Conservation (phyloP, 2,888 invertebrate genomes). For the Eupithecia subfuscata region DNA sequence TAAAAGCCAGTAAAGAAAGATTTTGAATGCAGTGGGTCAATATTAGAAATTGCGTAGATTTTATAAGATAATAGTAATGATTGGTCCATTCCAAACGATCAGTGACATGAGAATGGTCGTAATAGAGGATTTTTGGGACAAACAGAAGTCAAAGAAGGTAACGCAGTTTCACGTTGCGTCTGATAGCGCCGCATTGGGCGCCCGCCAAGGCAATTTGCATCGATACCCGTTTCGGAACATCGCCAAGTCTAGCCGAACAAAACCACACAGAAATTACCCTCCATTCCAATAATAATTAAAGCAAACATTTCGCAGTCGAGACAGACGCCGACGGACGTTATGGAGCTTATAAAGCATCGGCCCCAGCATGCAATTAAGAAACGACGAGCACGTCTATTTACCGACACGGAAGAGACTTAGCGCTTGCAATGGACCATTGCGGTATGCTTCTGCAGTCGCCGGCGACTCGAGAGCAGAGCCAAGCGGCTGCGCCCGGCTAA, state of each 20-base stretch:
- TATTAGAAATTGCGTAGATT: not conserved
- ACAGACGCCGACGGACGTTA: conserved; percentile 78
- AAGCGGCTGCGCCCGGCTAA: conserved; percentile 70
- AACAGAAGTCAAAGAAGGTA: conserved; percentile 68
- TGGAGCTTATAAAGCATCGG: conserved; percentile 83
- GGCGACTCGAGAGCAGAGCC: conserved; percentile 60
- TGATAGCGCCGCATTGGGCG: conserved; percentile 82
- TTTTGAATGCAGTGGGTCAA: not conserved
- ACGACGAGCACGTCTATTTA: conserved; percentile 81
- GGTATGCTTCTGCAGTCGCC: conserved; percentile 61
- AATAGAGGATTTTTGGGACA: conserved; percentile 37
- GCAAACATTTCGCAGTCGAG: conserved; percentile 82
- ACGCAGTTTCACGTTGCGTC: conserved; percentile 51
- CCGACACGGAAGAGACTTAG: conserved; percentile 81
- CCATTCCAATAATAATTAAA: conserved; percentile 85
- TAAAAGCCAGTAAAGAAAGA: not conserved
- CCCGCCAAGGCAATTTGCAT: conserved; percentile 84
- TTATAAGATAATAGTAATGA: not conserved
- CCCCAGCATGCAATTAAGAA: conserved; percentile 81
- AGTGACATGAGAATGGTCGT: not conserved
- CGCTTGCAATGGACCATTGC: conserved; percentile 79
- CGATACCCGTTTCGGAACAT: conserved; percentile 84
- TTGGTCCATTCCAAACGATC: not conserved
- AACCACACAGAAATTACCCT: conserved; percentile 83
- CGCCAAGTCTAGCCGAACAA: conserved; percentile 85